Evolutionary conservation across 2,797 vertebrate genomes (phyloP), one percentile per base, ranked within the genome.

Genomic region (Clarias pachynema): DNA sequence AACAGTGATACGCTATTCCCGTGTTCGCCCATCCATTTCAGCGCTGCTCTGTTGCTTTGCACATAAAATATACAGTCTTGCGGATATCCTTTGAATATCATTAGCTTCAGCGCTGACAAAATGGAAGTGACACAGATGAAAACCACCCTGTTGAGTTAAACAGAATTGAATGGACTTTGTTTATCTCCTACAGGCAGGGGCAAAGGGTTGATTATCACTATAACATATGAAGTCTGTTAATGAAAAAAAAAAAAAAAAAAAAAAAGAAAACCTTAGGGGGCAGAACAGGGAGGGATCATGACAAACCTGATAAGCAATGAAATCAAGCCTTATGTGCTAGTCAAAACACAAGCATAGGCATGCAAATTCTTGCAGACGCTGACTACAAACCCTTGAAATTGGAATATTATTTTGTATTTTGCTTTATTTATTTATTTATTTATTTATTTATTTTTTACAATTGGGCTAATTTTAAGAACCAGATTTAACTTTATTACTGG

Each of bases 41-140:
- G 59, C 26, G 37, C 57, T 1, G 24, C 77, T 79, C 77, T 49
- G 57, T 40, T 60, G 77, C 57, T 62, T 9, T n/a, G 59, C 12
- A 6, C 57, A 60, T 78, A 60, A 34, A 77, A 59, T 60, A 37
- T 59, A 60, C 77, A 44, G 34, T 79, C 77, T n/a, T 62, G 59
- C 9, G 34, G 59, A 63, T 49, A 49, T 44, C 34, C 59, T 44
- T 79, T 79, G 59, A 79, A 63, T 79, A 44, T 62, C 31, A 79
- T 79, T 79, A 79, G 24, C 34, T 40, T 7, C 37, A 8, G 59
- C 34, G 9, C 24, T 9, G 59, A 79, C 15, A n/a, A n/a, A 62
- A 60, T 24, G 31, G 24, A 79, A 79, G 34, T n/a, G 1, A 40
- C 57, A 62, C 59, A 62, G 24, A 44, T 44, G 15, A 22, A 79